A percentile compares a stretch with the other conserved stretches of the same genome.
These are phyloP conservation scores for Noctua pronuba DNA, from an alignment of 2,888 invertebrate species.

Conservation along the genomic window DNA sequence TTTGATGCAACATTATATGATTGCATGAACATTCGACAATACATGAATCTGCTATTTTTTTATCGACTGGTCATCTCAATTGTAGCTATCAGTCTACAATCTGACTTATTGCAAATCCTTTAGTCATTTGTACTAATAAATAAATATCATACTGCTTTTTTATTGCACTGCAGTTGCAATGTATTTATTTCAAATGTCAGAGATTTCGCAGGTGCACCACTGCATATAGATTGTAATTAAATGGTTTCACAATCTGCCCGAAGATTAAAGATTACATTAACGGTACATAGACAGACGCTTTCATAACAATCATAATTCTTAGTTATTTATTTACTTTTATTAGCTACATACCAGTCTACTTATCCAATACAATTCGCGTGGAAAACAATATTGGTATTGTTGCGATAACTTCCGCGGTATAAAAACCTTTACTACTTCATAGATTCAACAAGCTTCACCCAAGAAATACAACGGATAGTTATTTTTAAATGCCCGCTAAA, in stretches of 20 bases:
- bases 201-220: constrained; percentile 22
- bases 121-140: background rate
- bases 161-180: constrained; percentile 21
- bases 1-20: constrained; percentile 1
- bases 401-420: too few species aligned
- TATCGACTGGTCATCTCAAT: constrained; percentile 24
- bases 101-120: constrained; percentile 22
- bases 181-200: constrained; percentile 41
- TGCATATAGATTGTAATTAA: constrained; percentile 14
- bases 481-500: background rate
- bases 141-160: constrained; percentile 23
- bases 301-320: background rate
- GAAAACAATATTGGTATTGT: too few species aligned
- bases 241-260: constrained; percentile 13
- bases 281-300: background rate
- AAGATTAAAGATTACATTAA: constrained; percentile 17
- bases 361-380: background rate
- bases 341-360: background rate
- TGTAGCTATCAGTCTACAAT: constrained; percentile 15
- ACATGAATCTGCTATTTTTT: constrained; percentile 3
- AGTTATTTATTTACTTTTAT: background rate
- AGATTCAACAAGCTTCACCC: background rate
- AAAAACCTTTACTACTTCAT: background rate
- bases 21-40: constrained; percentile 1
- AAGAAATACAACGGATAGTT: background rate